Conservation (phyloP, 2,888 invertebrate species). For the Lasioglossum leucozonium region DNA sequence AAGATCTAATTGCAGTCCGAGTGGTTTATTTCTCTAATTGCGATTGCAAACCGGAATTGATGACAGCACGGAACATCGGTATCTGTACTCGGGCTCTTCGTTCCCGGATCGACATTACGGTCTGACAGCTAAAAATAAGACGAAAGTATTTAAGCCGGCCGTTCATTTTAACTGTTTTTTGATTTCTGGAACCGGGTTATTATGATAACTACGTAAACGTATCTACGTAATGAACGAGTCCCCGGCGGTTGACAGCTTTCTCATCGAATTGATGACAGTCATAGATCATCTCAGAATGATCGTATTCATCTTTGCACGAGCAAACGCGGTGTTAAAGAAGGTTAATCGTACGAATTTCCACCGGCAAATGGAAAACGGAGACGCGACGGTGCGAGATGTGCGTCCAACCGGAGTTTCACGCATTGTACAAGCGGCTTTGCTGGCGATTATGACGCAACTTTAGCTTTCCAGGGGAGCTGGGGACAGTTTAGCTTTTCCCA, state of each 20-base stretch:
- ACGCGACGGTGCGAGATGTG: background rate
- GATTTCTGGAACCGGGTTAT: background rate
- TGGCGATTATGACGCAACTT: conserved; percentile 14
- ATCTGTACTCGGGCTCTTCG: background rate
- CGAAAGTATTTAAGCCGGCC: background rate
- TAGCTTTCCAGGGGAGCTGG: conserved; percentile 1
- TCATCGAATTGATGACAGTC: background rate
- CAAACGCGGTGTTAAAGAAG: background rate
- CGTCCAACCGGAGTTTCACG: conserved; percentile 24
- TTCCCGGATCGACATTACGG: background rate
- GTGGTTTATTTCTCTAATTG: background rate
- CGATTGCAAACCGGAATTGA: background rate
- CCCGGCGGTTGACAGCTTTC: background rate
- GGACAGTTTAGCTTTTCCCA: conserved; percentile 22
- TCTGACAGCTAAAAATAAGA: background rate
- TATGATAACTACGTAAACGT: background rate
- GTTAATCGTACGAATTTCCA: background rate
- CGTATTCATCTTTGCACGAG: background rate
- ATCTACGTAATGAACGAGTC: background rate
- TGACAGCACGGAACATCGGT: background rate
- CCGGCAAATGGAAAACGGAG: conserved; percentile 7
- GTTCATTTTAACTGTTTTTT: conserved; percentile 3
- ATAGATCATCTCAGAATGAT: background rate
- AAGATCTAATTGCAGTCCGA: background rate
- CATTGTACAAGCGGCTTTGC: conserved; percentile 9